These are phyloP conservation scores for Philopedon plagiatum DNA, from an alignment of 2,888 invertebrate species.

Conservation along the genomic window DNA sequence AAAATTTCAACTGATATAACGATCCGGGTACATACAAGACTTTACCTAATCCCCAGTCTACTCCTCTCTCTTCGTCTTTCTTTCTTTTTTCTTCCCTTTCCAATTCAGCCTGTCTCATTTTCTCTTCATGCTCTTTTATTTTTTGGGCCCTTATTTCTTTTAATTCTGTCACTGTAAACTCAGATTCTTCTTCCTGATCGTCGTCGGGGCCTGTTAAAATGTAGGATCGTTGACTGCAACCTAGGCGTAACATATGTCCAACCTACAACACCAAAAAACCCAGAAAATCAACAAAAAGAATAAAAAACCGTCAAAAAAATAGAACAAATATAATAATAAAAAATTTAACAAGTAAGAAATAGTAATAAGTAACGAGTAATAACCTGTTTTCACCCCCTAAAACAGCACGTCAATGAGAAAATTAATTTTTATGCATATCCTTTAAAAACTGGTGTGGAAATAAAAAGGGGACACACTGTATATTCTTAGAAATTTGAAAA, in stretches of 20 bases:
- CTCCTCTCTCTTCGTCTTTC: constrained; percentile 79
- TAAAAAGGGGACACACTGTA: no score
- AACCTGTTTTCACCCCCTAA: no score
- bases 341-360: background rate
- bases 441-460: no score
- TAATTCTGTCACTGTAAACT: constrained; percentile 83
- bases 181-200: constrained; percentile 90
- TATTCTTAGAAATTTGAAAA: no score
- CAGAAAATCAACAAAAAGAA: no score
- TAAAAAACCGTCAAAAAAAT: no score
- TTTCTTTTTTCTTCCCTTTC: constrained; percentile 71
- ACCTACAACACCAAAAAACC: no score
- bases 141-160: constrained; percentile 70
- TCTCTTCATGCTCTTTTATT: constrained; percentile 65
- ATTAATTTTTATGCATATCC: no score
- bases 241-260: constrained; percentile 94
- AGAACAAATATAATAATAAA: background rate
- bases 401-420: no score
- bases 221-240: constrained; percentile 87
- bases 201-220: constrained; percentile 88
- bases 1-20: background rate
- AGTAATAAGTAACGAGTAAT: background rate
- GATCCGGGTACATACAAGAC: no score
- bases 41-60: constrained; percentile 95
- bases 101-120: constrained; percentile 70